Conservation (phyloP, 2,888 invertebrate genomes). For the Hetaerina titia region DNA sequence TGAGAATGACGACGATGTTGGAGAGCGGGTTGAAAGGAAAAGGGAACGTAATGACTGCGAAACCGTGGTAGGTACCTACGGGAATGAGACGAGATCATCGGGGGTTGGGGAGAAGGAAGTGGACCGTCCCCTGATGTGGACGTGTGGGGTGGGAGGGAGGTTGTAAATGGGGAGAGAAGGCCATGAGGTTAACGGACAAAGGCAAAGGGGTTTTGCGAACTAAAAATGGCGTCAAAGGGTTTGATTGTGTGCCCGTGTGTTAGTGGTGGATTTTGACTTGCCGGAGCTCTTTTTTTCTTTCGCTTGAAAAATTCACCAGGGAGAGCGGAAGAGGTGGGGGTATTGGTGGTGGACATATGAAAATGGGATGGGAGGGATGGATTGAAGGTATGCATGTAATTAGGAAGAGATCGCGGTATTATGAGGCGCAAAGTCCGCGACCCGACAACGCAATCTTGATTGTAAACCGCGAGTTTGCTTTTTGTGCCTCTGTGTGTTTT, state of each 20-base stretch:
- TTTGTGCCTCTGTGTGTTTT: too few relatives aligned
- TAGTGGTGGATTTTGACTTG: background rate
- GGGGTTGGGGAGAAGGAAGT: background rate
- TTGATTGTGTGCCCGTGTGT: background rate
- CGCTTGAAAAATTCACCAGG: background rate
- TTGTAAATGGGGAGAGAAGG: background rate
- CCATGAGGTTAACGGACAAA: background rate
- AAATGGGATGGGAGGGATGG: background rate
- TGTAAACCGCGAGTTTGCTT: too few relatives aligned
- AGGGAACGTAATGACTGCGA: slow-evolving; percentile 58
- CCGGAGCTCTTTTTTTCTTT: background rate
- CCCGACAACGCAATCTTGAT: too few relatives aligned
- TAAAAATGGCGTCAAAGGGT: slow-evolving; percentile 21
- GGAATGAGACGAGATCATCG: background rate
- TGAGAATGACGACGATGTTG: slow-evolving; percentile 3
- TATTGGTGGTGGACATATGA: background rate
- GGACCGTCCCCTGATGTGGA: background rate
- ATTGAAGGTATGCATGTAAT: background rate
- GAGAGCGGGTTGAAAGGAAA: background rate
- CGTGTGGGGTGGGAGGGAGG: background rate
- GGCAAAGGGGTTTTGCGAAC: background rate
- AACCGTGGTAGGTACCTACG: background rate
- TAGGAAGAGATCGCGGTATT: background rate
- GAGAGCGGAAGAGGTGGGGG: background rate
- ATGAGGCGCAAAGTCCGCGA: background rate